Percentiles rank a stretch among this genome's conserved stretches.
phyloP scores from a whole-genome alignment of 2,888 invertebrate species.

The Patella ulyssiponensis region DNA sequence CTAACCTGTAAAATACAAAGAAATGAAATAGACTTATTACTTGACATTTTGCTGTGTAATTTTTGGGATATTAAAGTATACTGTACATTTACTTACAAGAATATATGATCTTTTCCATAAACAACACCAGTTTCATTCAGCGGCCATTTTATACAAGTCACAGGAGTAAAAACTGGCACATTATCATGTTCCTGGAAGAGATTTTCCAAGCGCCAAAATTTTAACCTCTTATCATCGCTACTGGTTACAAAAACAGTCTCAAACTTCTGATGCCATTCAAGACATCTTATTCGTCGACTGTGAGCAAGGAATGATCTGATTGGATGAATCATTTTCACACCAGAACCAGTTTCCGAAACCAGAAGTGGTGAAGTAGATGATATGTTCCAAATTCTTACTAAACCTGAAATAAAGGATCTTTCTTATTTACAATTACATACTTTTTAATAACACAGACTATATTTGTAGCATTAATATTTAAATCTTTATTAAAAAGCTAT shows the following conservation, averaged over 20 bases:
- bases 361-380: slow-evolving; percentile 29
- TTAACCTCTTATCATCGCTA: slow-evolving; percentile 27
- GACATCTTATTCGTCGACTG: slow-evolving; percentile 21
- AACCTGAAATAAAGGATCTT: slow-evolving; percentile 21
- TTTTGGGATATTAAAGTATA: too few species aligned
- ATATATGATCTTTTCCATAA: neutral
- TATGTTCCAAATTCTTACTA: slow-evolving; percentile 32
- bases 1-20: neutral
- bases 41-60: too few species aligned
- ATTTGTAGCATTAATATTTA: too few species aligned
- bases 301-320: slow-evolving; percentile 25
- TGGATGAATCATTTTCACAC: slow-evolving; percentile 22
- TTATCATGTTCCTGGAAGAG: neutral
- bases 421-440: neutral
- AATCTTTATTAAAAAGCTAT: too few species aligned
- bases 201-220: slow-evolving; percentile 26
- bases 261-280: slow-evolving; percentile 27
- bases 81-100: neutral
- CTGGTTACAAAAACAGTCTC: slow-evolving; percentile 30
- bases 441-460: too few species aligned
- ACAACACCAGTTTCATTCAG: neutral
- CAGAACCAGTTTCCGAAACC: neutral
- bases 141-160: neutral
- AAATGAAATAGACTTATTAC: neutral
- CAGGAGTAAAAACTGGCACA: neutral